Evolutionary conservation across 2,113 vertebrate species (phyloP).

Genomic region (Colossoma macropomum): DNA sequence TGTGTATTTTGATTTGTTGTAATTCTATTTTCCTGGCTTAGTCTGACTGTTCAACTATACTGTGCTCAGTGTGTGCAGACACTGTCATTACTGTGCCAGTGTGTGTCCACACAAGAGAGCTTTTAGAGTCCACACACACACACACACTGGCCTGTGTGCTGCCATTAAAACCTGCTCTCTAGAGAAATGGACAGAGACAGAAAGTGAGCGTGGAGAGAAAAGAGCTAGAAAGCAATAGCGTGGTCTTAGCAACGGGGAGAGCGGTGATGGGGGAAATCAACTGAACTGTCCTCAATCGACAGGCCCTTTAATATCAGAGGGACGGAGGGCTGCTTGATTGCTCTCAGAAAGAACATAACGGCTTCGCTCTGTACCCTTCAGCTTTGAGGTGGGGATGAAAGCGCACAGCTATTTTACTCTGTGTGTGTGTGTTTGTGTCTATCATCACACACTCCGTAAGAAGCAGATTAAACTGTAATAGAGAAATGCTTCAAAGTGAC

Average conservation of each 20-base stretch:
- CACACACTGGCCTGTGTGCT: slow-evolving; percentile 24
- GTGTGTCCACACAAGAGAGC: neutral
- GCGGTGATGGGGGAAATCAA: neutral
- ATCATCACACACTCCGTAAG: neutral
- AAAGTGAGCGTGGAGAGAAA: neutral
- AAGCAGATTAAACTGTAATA: slow-evolving; percentile 10
- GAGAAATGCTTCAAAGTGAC: neutral
- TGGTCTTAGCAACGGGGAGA: neutral
- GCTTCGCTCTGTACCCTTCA: neutral
- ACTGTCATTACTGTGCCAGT: slow-evolving; percentile 55
- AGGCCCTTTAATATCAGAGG: neutral
- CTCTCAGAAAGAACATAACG: slow-evolving; percentile 13
- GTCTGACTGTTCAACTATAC: neutral
- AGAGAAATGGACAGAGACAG: neutral
- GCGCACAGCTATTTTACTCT: neutral
- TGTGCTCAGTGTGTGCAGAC: neutral
- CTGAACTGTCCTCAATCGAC: neutral
- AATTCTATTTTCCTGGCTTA: slow-evolving; percentile 49
- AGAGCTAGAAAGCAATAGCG: neutral
- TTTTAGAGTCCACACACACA: neutral
- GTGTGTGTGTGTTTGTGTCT: neutral
- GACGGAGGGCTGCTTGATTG: neutral
- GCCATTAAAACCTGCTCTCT: slow-evolving; percentile 4
- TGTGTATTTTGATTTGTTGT: slow-evolving; percentile 29
- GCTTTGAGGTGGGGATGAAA: neutral